Base-by-base conservation (phyloP, 2,888 invertebrate genomes). In the Drosophila picticornis region DNA sequence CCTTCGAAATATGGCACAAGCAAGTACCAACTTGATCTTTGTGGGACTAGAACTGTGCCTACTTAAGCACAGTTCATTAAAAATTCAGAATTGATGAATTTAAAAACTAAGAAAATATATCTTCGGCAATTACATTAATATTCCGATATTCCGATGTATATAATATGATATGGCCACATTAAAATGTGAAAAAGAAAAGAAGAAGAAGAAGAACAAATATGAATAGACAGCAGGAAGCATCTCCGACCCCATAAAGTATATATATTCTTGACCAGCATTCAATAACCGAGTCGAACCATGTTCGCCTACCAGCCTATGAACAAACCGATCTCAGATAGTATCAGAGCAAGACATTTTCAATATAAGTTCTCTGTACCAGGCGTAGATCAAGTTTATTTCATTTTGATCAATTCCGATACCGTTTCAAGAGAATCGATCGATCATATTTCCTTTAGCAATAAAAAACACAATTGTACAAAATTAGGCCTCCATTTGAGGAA, bases 1-100 rank as follows among this genome's bases (percentile, higher is more conserved):
- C 40, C 31, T 56, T 31, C 31, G 2, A 32, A 62, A 46, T 56
- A 43, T 43, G 27, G 43, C 27, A 25, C 46, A 46, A 25, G 16
- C 16, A 25, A 56, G 32, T 13, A 16, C 19, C 16, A 31, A n/a
- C 29, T 2, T 22, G 22, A 38, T 51, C 16, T 16, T 13, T 51
- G 13, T 27, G 19, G 7, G 13, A 16, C 19, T 46, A 9, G 25
- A 46, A 16, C 46, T 25, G 9, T 46, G 25, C 9, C 25, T 46
- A 22, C 46, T 25, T 22, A 22, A 7, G 16, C 22, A 22, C 16
- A 46, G 46, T 46, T 46, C 4, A 16, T 46, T 4, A 4, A 16
- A 46, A 25, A 25, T 46, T 16, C 16, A 16, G 46, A 46, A 46
- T 25, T 25, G 1, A 25, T 16, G 16, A 46, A 16, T 46, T 46